Percentiles rank a stretch among this genome's conserved stretches.
Evolutionary conservation across 1,140 invertebrate genomes (phyloP).

Genomic region (Aphelinus certus): DNA sequence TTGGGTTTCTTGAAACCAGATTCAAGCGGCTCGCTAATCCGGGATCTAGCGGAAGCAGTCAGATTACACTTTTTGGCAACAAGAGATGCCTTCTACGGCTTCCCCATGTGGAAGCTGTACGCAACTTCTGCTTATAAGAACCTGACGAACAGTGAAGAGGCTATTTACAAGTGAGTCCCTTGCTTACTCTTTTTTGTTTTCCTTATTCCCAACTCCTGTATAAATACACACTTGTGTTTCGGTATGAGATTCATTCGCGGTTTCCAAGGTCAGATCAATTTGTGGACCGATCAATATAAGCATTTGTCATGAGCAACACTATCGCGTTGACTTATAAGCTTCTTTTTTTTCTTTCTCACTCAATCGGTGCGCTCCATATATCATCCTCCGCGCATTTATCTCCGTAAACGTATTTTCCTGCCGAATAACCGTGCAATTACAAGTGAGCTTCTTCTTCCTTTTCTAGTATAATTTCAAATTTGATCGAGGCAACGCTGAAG

Average conservation of each 20-base stretch:
- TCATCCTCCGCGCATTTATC: too few relatives aligned
- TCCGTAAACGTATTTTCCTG: too few relatives aligned
- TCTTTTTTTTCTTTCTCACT: too few relatives aligned
- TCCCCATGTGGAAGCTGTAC: slow-evolving; percentile 85
- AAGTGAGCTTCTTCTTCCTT: neutral
- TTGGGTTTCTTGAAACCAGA: slow-evolving; percentile 80
- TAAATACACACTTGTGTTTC: too few relatives aligned
- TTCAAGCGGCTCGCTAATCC: slow-evolving; percentile 60
- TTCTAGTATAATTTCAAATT: slow-evolving; percentile 78
- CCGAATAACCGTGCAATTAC: too few relatives aligned
- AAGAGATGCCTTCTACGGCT: slow-evolving; percentile 82
- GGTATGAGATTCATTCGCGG: too few relatives aligned
- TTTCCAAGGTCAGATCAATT: too few relatives aligned
- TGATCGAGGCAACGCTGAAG: slow-evolving; percentile 73
- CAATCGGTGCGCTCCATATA: too few relatives aligned
- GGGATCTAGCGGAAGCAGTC: slow-evolving; percentile 73
- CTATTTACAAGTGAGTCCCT: slow-evolving; percentile 74
- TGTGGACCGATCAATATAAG: too few relatives aligned
- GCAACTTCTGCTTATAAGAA: slow-evolving; percentile 78
- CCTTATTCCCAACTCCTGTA: too few relatives aligned
- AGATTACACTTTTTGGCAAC: slow-evolving; percentile 79
- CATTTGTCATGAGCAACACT: too few relatives aligned
- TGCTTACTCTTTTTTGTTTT: neutral
- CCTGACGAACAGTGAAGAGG: slow-evolving; percentile 79
- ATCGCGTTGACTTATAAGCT: too few relatives aligned